phyloP scores from a whole-genome alignment of 2,888 invertebrate species.

The Drosophila merina region DNA sequence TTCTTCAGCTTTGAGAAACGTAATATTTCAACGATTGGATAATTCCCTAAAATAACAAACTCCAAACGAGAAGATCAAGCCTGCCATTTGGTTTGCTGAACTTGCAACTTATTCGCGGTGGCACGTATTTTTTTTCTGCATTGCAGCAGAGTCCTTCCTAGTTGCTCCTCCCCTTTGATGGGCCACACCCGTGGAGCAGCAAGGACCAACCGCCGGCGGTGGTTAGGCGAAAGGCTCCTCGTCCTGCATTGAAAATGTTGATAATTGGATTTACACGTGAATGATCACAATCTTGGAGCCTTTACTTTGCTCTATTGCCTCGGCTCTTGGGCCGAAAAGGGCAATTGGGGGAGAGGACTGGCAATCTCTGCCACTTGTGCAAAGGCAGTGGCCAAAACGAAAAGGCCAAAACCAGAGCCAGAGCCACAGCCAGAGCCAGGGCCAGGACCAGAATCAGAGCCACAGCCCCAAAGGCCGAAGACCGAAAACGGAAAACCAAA shows the following conservation, averaged over 20 bases:
- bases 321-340: neutral
- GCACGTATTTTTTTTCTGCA: conserved; percentile 3
- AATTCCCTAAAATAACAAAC: neutral
- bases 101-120: neutral
- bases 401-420: conserved; percentile 33
- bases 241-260: conserved; percentile 69
- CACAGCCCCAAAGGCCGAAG: conserved; percentile 33
- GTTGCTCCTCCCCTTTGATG: neutral
- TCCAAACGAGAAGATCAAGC: neutral
- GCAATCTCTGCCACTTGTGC: conserved; percentile 51
- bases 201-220: conserved; percentile 31
- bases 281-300: conserved; percentile 77
- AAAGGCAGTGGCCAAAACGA: conserved; percentile 32
- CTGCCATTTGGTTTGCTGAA: neutral
- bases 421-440: conserved; percentile 23
- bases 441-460: conserved; percentile 22
- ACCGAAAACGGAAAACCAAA: conserved; percentile 36
- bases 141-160: neutral
- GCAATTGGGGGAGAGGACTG: neutral
- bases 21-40: too few species aligned
- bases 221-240: conserved; percentile 12
- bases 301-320: conserved; percentile 52
- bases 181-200: conserved; percentile 23
- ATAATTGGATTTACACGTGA: conserved; percentile 83
- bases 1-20: too few species aligned